These are phyloP conservation scores for Erithacus rubecula DNA, from an alignment of 2,797 vertebrate species.

Conservation along the genomic window DNA sequence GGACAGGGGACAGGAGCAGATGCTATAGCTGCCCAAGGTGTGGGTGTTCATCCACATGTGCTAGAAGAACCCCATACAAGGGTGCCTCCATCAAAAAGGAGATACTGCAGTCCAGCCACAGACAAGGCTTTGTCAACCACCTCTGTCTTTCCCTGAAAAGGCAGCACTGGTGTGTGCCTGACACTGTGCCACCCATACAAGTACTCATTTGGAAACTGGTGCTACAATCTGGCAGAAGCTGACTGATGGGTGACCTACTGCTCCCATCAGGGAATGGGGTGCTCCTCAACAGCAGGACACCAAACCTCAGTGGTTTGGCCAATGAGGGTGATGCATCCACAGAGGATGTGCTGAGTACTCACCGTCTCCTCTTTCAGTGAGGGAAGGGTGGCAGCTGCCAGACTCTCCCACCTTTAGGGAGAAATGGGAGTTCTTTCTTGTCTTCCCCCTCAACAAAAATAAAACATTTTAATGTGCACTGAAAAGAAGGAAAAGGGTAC, in stretches of 20 bases:
- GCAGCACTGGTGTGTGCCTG: background rate
- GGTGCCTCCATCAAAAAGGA: background rate
- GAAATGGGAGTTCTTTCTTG: conserved; percentile 36
- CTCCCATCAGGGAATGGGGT: background rate
- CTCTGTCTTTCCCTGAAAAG: background rate
- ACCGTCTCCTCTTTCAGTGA: conserved; percentile 33
- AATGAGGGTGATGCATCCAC: background rate
- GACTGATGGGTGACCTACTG: rapidly evolving
- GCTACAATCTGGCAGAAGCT: background rate
- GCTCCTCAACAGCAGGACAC: background rate
- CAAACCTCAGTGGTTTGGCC: background rate
- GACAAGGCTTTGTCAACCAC: background rate
- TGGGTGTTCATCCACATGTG: background rate
- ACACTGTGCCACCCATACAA: background rate
- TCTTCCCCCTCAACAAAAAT: conserved; percentile 65
- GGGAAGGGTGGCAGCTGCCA: conserved; percentile 49
- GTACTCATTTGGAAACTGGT: background rate
- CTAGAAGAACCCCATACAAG: background rate
- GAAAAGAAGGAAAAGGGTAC: background rate
- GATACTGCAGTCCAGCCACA: background rate
- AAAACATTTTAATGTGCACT: conserved; percentile 17
- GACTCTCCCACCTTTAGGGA: conserved; percentile 33
- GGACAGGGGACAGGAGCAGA: background rate
- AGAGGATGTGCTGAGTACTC: conserved; percentile 28
- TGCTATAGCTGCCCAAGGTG: background rate